Base-by-base conservation (phyloP, 2,113 vertebrate genomes). In the Lampris megalopsis region DNA sequence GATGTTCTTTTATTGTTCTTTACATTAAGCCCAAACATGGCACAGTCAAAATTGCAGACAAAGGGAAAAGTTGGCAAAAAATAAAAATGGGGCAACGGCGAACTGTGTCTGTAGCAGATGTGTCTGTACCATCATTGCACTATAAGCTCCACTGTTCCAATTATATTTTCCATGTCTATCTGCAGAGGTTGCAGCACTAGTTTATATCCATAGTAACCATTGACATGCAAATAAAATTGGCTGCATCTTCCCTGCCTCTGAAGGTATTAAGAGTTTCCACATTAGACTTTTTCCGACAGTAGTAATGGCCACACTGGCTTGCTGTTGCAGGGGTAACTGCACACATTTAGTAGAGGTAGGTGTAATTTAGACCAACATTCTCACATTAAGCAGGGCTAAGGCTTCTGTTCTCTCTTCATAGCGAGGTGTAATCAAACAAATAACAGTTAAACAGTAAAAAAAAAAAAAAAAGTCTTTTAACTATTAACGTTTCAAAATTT, bases 171-270 rank as follows among this genome's bases (percentile, higher is more conserved):
- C 73, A 49, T 47, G 61, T 76, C 76, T 6, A 63, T 40, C 35
- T 48, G 56, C 10, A 9, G 43, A 75, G n/a, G 43, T 5, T 66
- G 40, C 6, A 60, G 62, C 24, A 59, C 54, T 57, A 72, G 42
- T 76, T 43, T 79, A 75, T 75, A 74, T 54, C 71, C 72, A 85
- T 35, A 76, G 74, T 80, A 83, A 83, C 73, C 52, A 70, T 41
- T 60, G 66, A 47, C 10, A 38, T n/a, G 50, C 47, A 71, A 84
- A 85, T 63, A 40, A 54, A 43, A 38, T 24, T 73, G 71, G 72
- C 66, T 56, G 69, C 10, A 40, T 38, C 42, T 58, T 47, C 57
- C 64, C 3, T 62, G 49, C 35, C 53, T 73, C 54, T 24, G 65
- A 47, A 45, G 58, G 38, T 9, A 60, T 66, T 1, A 8, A 37